Conservation (phyloP, 2,888 invertebrate species). For the Priapulus caudatus region DNA sequence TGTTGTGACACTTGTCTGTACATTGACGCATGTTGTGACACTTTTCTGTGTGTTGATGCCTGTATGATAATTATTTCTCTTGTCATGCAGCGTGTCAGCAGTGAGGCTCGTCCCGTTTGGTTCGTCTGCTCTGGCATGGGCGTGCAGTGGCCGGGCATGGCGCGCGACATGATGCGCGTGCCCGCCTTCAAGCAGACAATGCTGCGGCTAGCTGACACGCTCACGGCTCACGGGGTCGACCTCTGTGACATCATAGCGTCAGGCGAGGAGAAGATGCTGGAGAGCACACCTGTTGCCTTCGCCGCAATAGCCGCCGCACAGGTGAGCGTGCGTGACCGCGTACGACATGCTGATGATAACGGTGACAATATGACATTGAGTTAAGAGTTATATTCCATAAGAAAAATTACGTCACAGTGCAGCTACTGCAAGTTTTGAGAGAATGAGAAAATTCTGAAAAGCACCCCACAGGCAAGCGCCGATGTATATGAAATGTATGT, state of each 20-base stretch:
- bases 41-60: too few relatives aligned
- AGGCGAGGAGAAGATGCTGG: constrained; percentile 62
- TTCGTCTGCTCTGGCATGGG: constrained; percentile 97
- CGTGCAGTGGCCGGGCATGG: constrained; percentile 95
- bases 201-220: constrained; percentile 56
- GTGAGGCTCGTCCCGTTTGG: constrained; percentile 71
- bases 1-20: too few relatives aligned
- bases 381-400: too few relatives aligned
- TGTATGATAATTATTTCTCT: too few relatives aligned
- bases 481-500: not conserved
- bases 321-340: too few relatives aligned
- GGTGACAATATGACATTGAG: too few relatives aligned
- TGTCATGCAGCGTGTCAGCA: constrained; percentile 29
- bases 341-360: too few relatives aligned
- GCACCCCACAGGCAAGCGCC: too few relatives aligned
- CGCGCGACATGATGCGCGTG: constrained; percentile 64
- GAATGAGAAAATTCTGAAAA: too few relatives aligned
- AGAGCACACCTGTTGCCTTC: constrained; percentile 78
- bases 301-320: constrained; percentile 89
- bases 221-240: constrained; percentile 67
- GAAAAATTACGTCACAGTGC: too few relatives aligned
- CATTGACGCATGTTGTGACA: too few relatives aligned
- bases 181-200: constrained; percentile 69
- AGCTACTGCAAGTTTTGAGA: too few relatives aligned
- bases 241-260: constrained; percentile 65